Conservation (phyloP, 2,797 vertebrate genomes). For the Channa striata region DNA sequence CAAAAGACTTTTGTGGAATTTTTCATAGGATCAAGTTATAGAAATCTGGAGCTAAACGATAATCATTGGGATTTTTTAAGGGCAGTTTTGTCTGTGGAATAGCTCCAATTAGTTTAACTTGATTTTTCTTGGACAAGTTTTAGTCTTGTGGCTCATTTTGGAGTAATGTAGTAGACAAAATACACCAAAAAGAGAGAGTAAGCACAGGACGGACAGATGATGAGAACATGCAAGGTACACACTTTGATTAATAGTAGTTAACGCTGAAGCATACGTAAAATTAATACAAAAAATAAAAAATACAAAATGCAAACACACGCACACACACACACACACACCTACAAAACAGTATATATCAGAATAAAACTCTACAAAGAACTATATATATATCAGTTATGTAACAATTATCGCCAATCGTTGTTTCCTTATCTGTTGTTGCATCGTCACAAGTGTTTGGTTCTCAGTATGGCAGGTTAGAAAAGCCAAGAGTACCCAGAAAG, state of each 20-base stretch:
- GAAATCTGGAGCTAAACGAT: slow-evolving; percentile 37
- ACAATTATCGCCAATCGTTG: slow-evolving; percentile 81
- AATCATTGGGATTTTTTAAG: slow-evolving; percentile 12
- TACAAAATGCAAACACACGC: slow-evolving; percentile 83
- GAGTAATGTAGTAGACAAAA: slow-evolving; percentile 32
- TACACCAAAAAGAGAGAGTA: slow-evolving; percentile 65
- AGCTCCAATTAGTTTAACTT: slow-evolving; percentile 43
- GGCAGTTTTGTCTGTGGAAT: slow-evolving; percentile 29
- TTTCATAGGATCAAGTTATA: slow-evolving; percentile 39
- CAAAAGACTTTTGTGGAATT: slow-evolving; percentile 38
- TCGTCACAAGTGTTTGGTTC: slow-evolving; percentile 81
- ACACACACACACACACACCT: slow-evolving; percentile 82
- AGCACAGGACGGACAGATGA: slow-evolving; percentile 61
- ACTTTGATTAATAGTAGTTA: slow-evolving; percentile 85
- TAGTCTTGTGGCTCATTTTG: slow-evolving; percentile 45
- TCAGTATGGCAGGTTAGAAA: slow-evolving; percentile 84
- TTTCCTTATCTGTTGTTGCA: slow-evolving; percentile 79
- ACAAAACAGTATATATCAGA: slow-evolving; percentile 88
- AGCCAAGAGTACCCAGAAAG: slow-evolving; percentile 85
- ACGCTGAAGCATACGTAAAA: slow-evolving; percentile 86
- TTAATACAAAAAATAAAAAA: slow-evolving; percentile 87
- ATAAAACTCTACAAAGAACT: slow-evolving; percentile 89
- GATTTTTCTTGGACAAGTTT: slow-evolving; percentile 23
- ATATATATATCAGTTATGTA: slow-evolving; percentile 84
- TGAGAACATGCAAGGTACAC: slow-evolving; percentile 83